phyloP scores from a whole-genome alignment of 2,797 vertebrate species.

The Anas bernieri region DNA sequence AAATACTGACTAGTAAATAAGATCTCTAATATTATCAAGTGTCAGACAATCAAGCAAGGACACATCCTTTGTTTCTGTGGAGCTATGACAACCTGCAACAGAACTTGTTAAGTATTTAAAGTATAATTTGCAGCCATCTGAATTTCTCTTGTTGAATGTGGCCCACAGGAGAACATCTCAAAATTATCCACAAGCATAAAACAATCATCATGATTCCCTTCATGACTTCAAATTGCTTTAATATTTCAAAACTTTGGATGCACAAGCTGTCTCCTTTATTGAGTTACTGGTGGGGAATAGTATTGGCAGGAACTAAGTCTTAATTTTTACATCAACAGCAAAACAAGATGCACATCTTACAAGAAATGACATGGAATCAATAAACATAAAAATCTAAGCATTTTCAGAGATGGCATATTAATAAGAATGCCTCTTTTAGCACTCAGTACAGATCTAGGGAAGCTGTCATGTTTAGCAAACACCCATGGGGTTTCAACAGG shows the following conservation, averaged over 20 bases:
- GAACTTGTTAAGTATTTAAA: neutral
- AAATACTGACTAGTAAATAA: neutral
- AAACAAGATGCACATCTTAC: conserved; percentile 38
- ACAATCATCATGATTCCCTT: neutral
- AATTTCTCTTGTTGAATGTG: neutral
- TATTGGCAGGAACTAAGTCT: conserved; percentile 23
- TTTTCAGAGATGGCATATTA: conserved; percentile 26
- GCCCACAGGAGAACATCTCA: neutral
- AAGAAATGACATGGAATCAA: conserved; percentile 40
- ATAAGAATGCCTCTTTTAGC: conserved; percentile 24
- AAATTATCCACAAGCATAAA: neutral
- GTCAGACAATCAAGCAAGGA: neutral
- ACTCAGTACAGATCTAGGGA: neutral
- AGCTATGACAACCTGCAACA: neutral
- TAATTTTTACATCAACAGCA: conserved; percentile 40
- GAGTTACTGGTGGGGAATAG: neutral
- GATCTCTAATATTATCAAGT: neutral
- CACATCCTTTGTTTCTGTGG: neutral
- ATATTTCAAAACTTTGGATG: neutral
- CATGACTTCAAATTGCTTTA: neutral
- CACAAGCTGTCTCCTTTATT: neutral
- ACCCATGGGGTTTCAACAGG: neutral
- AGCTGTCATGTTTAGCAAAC: neutral
- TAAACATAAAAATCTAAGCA: conserved; percentile 46
- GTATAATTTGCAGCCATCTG: neutral